Conservation (phyloP, 2,888 invertebrate species). For the Ornithoptera priamus region DNA sequence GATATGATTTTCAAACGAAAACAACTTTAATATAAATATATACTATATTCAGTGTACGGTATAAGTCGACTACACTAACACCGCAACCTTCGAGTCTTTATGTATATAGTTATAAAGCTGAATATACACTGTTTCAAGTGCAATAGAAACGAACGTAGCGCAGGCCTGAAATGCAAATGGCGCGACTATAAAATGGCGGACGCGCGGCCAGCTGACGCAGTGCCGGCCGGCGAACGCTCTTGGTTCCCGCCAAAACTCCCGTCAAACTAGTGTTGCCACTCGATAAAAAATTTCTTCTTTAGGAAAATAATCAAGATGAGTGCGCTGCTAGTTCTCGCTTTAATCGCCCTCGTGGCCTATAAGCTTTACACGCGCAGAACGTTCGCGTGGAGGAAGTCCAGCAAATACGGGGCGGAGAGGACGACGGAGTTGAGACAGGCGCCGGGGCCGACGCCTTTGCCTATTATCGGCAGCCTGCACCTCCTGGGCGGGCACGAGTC, state of each 20-base stretch:
- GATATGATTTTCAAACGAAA: slow-evolving; percentile 16
- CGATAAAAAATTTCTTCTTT: slow-evolving; percentile 57
- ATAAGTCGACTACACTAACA: not conserved
- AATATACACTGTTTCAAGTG: not conserved
- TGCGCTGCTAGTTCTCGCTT: slow-evolving; percentile 62
- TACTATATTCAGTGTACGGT: slow-evolving; percentile 5
- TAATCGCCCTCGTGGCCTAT: slow-evolving; percentile 52
- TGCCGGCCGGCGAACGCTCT: slow-evolving; percentile 44
- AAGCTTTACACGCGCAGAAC: slow-evolving; percentile 54
- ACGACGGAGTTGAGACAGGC: slow-evolving; percentile 60
- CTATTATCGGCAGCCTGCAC: slow-evolving; percentile 86
- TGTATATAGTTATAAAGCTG: not conserved
- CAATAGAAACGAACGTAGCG: slow-evolving; percentile 42
- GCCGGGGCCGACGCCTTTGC: slow-evolving; percentile 84
- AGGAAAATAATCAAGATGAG: slow-evolving; percentile 52
- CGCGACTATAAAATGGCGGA: slow-evolving; percentile 41
- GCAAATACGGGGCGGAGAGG: slow-evolving; percentile 48
- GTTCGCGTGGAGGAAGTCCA: slow-evolving; percentile 44
- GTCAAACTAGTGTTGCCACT: slow-evolving; percentile 59
- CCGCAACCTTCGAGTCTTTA: slow-evolving; percentile 2
- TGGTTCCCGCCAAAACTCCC: slow-evolving; percentile 60
- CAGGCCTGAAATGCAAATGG: slow-evolving; percentile 38
- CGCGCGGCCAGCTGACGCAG: slow-evolving; percentile 36
- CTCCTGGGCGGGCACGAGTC: slow-evolving; percentile 82
- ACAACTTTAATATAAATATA: slow-evolving; percentile 16